A percentile compares a stretch with the other conserved stretches of the same genome.
These are phyloP conservation scores for Caenorhabditis sp. DNA, from an alignment of 2,888 invertebrate species.

Conservation along the genomic window DNA sequence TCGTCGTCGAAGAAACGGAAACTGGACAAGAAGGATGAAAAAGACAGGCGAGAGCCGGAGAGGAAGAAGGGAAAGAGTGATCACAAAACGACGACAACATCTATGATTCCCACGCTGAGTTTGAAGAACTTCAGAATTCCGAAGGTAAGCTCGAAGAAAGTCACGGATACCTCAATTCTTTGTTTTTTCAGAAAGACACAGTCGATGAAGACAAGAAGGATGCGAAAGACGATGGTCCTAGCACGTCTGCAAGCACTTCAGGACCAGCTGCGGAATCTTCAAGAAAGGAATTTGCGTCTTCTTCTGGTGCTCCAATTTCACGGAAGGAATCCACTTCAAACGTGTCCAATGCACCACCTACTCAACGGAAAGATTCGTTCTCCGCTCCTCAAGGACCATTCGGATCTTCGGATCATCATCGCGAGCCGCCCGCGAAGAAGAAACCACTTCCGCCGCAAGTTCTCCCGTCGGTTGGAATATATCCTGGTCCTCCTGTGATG, in stretches of 20 bases:
- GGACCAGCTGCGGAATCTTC: constrained; percentile 14
- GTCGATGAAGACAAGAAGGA: constrained; percentile 47
- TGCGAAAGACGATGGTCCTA: constrained; percentile 11
- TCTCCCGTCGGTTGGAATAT: constrained; percentile 12
- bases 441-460: constrained; percentile 32
- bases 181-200: constrained; percentile 48
- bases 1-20: constrained; percentile 49
- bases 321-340: constrained; percentile 43
- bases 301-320: constrained; percentile 15
- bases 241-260: not conserved
- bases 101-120: constrained; percentile 49
- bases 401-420: constrained; percentile 17
- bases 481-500: constrained; percentile 11
- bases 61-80: constrained; percentile 53
- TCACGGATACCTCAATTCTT: too few species aligned
- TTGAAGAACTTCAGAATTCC: constrained; percentile 67
- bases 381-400: not conserved
- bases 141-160: too few species aligned
- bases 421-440: constrained; percentile 37
- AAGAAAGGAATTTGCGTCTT: constrained; percentile 15
- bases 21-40: constrained; percentile 38
- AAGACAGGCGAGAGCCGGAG: constrained; percentile 50
- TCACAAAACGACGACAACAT: constrained; percentile 8
- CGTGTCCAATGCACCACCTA: not conserved
- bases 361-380: constrained; percentile 46